A percentile compares a stretch with the other conserved stretches of the same genome.
Evolutionary conservation across 1,140 invertebrate species (phyloP).

Genomic region (Trissolcus basalis): DNA sequence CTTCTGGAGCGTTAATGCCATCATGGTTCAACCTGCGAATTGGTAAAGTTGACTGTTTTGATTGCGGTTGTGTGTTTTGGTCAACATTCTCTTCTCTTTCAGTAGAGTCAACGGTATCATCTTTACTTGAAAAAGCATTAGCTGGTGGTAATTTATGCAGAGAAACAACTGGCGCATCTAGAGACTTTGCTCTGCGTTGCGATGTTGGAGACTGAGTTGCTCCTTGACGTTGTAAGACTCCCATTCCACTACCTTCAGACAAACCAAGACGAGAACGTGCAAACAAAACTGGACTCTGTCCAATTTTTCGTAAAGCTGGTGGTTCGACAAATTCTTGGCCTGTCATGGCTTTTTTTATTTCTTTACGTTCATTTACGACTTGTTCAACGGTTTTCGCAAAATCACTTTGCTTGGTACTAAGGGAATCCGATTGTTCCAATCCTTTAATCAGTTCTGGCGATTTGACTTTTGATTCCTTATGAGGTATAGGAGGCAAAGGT

Average conservation of each 20-base stretch:
- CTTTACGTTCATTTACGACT: conserved; percentile 47
- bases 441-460: conserved; percentile 13
- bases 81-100: conserved; percentile 79
- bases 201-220: conserved; percentile 84
- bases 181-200: conserved; percentile 85
- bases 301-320: conserved; percentile 79
- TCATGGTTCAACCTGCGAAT: conserved; percentile 71
- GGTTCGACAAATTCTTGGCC: conserved; percentile 74
- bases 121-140: conserved; percentile 90
- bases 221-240: conserved; percentile 83
- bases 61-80: conserved; percentile 38
- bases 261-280: conserved; percentile 85
- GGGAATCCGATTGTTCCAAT: not conserved
- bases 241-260: conserved; percentile 86
- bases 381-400: conserved; percentile 16
- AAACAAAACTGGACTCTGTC: conserved; percentile 86
- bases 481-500: conserved; percentile 28
- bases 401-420: too few relatives aligned
- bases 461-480: conserved; percentile 20
- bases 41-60: conserved; percentile 61
- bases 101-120: conserved; percentile 85
- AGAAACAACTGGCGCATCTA: conserved; percentile 88
- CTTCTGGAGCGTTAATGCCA: conserved; percentile 68
- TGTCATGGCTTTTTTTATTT: conserved; percentile 53
- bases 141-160: conserved; percentile 86